Evolutionary conservation across 1,140 invertebrate genomes (phyloP), one percentile per base, ranked within the genome.

Genomic region (Tetragonula clypearis): DNA sequence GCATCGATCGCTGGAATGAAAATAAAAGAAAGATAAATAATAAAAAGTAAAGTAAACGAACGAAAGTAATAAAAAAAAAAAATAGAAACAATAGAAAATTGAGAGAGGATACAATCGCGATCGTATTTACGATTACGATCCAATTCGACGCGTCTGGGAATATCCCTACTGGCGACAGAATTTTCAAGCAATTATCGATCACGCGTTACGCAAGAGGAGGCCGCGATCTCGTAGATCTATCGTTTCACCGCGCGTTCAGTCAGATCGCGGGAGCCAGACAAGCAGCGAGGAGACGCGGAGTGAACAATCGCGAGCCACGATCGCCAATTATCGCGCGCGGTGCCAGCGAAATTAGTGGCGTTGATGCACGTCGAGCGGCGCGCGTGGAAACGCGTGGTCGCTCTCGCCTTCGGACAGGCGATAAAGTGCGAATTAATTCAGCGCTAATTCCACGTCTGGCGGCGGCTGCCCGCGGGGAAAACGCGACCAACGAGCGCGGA

Each of bases 341-440:
- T 80, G 78, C 30, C 74, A 88, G 85, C 86, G 88, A 76, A 88
- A 85, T 89, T 89, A 88, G 79, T 77, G 74, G n/a, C 68, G 66
- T 71, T 56, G 84, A 86, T 75, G 73, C 77, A 26, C 60, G 58
- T 26, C 23, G 55, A 78, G 78, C 56, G 62, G 78, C 41, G 71
- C 41, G 71, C 53, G 53, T 68, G 66, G 65, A 88, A 86, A 81
- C 68, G 72, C 66, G 88, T 75, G 56, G 73, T 79, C 84, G 68
- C 58, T 68, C 58, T 68, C 69, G 62, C 56, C 65, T 84, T 81
- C 65, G 56, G 65, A 81, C 82, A 79, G 82, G 56, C 82, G 84
- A 86, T 88, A 88, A 86, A 90, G 82, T 72, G 84, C 84, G 78
- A 90, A 90, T 88, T 88, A 90, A 88, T 90, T 90, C 88, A 88